Base-by-base conservation (phyloP, 2,888 invertebrate species). In the Caenorhabditis japonica region DNA sequence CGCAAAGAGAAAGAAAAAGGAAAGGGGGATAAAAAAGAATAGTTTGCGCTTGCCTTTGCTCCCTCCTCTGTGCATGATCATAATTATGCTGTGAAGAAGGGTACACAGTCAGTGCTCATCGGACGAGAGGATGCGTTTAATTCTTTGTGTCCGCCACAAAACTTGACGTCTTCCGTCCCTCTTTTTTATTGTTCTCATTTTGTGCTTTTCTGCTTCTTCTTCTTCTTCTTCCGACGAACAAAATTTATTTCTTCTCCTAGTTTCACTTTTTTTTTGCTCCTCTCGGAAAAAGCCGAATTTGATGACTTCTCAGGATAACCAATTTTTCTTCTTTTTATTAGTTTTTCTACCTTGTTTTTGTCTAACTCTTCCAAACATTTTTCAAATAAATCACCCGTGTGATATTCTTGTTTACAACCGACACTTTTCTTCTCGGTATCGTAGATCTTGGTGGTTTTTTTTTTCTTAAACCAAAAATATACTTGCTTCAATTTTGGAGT, bases 31-130 rank as follows among this genome's bases (percentile, higher is more conserved):
- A 55, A 56, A 25, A 62, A 53, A 53, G 38, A 55, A 47, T 41
- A 49, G 56, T 56, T 66, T 43, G 56, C 56, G 64, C 64, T 47
- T 34, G 30, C 30, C 34, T 47, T 47, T 47, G 30, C 38, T 41
- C 34, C 17, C 27, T 47, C 55, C 49, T 39, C 47, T 17, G 41
- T 55, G 47, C 64, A 64, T 55, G 55, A 55, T 64, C 55, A 64
- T 64, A 64, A 64, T 64, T 64, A 55, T 64, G 47, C 34, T 34
- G 52, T 4, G 38, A 47, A 33, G 27, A 49, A 55, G 64, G 55
- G 64, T 55, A 64, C 64, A 64, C 64, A 64, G 64, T 64, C 64
- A 55, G 55, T 47, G 55, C 55, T 49, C 52, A 27, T 15, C 44
- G 39, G n/a, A n/a, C 33, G 33, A 30, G 30, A 10, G 10, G 30